Conservation (phyloP, 64 coral and sea anemone species). For the Astreopora myriophthalma region DNA sequence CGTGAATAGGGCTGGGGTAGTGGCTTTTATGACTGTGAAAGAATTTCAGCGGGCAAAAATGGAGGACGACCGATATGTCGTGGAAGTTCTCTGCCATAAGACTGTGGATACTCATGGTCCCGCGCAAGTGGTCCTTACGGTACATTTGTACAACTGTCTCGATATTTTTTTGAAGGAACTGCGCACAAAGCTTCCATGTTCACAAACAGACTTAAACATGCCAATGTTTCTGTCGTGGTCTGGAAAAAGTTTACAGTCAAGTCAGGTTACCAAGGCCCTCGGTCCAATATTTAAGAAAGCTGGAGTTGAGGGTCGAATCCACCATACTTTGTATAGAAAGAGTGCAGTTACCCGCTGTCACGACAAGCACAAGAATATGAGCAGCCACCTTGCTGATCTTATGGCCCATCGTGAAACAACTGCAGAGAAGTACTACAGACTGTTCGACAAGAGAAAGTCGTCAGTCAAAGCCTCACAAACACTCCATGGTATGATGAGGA, state of each 20-base stretch:
- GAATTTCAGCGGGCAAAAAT: conserved; percentile 26
- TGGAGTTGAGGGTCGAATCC: conserved; percentile 21
- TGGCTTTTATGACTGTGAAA: conserved; percentile 22
- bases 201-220: background rate
- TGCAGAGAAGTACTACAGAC: conserved; percentile 41
- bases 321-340: conserved; percentile 38
- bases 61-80: conserved; percentile 28
- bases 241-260: conserved; percentile 7
- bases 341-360: conserved; percentile 7
- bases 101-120: conserved; percentile 36
- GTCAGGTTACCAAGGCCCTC: background rate
- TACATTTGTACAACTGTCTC: conserved; percentile 28
- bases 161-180: conserved; percentile 41
- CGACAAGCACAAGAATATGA: conserved; percentile 36
- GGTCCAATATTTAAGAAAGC: conserved; percentile 49
- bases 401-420: conserved; percentile 53
- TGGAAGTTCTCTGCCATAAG: conserved; percentile 33
- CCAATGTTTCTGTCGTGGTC: conserved; percentile 28
- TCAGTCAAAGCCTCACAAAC: background rate
- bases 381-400: conserved; percentile 26
- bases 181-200: background rate
- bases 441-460: conserved; percentile 9
- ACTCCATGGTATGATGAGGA: background rate
- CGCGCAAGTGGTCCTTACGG: background rate
- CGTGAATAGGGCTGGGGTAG: conserved; percentile 21